Conservation (phyloP, 2,797 vertebrate species). For the Clamator glandarius region DNA sequence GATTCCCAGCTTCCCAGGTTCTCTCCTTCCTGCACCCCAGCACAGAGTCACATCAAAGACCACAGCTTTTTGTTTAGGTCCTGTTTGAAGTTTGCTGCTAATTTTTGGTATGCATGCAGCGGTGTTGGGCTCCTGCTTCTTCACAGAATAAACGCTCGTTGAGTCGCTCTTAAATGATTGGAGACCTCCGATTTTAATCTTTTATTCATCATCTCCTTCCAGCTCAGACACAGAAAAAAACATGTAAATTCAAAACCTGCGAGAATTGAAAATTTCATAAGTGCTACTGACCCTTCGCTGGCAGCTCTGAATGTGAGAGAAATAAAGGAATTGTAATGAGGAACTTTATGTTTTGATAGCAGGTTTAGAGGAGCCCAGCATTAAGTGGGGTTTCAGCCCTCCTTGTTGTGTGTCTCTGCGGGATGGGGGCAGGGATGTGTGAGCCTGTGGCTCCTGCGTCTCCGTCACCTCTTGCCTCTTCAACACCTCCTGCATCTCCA, state of each 20-base stretch:
- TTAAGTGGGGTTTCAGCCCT: not conserved
- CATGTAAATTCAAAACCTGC: slow-evolving; percentile 67
- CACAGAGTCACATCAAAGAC: slow-evolving; percentile 17
- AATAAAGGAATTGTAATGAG: slow-evolving; percentile 40
- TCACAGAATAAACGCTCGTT: slow-evolving; percentile 61
- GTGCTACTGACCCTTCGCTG: slow-evolving; percentile 63
- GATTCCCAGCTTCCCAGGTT: not conserved
- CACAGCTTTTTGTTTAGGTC: slow-evolving; percentile 20
- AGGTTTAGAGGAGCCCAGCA: not conserved
- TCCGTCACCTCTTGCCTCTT: not conserved
- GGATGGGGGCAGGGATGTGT: not conserved
- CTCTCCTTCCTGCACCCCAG: not conserved
- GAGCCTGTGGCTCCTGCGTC: not conserved
- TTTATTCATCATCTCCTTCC: slow-evolving; percentile 79
- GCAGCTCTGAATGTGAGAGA: not conserved
- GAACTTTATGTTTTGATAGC: not conserved
- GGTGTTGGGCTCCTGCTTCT: not conserved
- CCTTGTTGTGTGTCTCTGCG: not conserved
- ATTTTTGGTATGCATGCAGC: slow-evolving; percentile 61
- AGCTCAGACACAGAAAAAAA: slow-evolving; percentile 54
- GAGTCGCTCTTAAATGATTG: slow-evolving; percentile 69
- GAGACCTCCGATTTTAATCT: slow-evolving; percentile 73
- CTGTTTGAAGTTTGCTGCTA: slow-evolving; percentile 38
- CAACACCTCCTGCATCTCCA: not conserved
- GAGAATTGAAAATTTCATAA: slow-evolving; percentile 59